phyloP scores from a whole-genome alignment of 2,888 invertebrate genomes.

The Tetragonula carbonaria region DNA sequence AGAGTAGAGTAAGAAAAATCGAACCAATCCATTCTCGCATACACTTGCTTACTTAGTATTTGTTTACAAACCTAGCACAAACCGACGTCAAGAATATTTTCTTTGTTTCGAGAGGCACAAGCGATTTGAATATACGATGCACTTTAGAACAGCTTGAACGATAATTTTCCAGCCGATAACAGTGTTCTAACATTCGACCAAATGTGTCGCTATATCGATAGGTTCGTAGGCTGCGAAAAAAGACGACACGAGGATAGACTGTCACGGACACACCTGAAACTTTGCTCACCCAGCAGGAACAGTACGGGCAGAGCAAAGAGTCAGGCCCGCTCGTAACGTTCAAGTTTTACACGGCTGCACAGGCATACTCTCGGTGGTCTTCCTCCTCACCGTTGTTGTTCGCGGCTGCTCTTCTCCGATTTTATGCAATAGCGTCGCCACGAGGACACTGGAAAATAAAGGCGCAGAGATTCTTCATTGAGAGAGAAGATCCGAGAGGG shows the following conservation, averaged over 20 bases:
- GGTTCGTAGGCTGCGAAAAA: background rate
- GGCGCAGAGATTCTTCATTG: slow-evolving; percentile 42
- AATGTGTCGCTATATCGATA: background rate
- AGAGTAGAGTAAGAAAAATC: background rate
- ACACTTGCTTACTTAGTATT: background rate
- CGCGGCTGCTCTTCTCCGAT: slow-evolving; percentile 8
- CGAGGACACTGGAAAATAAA: slow-evolving; percentile 42
- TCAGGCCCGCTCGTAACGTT: slow-evolving; percentile 90
- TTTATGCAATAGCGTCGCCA: slow-evolving; percentile 5
- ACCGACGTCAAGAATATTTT: background rate
- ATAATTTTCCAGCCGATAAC: background rate
- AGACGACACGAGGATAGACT: slow-evolving; percentile 54
- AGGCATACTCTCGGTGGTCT: background rate
- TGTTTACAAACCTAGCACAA: background rate
- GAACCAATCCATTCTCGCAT: background rate
- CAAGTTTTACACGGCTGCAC: slow-evolving; percentile 34
- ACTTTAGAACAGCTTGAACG: background rate
- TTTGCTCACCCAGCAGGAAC: slow-evolving; percentile 90
- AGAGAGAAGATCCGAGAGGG: slow-evolving; percentile 41
- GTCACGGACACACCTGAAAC: slow-evolving; percentile 92
- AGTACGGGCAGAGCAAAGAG: slow-evolving; percentile 92
- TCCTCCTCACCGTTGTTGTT: background rate
- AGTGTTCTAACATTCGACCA: too few species aligned
- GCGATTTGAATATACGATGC: background rate
- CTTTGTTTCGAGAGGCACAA: background rate